These are phyloP conservation scores for Chalcis sispes DNA, from an alignment of 2,888 invertebrate genomes.

Conservation along the genomic window DNA sequence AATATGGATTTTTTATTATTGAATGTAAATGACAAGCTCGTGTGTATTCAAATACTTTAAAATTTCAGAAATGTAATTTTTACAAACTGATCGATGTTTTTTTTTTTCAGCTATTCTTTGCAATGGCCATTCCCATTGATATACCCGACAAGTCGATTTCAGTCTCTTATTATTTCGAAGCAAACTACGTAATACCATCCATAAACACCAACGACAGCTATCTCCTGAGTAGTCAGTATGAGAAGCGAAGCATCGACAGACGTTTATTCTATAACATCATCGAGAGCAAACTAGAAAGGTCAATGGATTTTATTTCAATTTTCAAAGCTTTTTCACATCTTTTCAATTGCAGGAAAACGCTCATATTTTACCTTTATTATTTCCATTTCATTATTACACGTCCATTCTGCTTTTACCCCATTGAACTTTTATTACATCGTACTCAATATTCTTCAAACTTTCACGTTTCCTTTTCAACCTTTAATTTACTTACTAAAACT, in stretches of 20 bases:
- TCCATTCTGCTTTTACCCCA: too few relatives aligned
- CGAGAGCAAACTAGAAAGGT: slow-evolving; percentile 79
- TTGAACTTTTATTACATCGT: too few relatives aligned
- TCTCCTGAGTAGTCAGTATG: slow-evolving; percentile 60
- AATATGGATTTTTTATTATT: slow-evolving; percentile 28
- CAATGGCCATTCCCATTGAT: slow-evolving; percentile 84
- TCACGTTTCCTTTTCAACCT: too few relatives aligned
- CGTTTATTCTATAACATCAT: slow-evolving; percentile 78
- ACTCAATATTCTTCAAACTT: too few relatives aligned
- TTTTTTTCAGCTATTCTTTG: slow-evolving; percentile 80
- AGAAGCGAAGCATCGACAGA: slow-evolving; percentile 78
- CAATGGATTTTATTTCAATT: slow-evolving; percentile 65
- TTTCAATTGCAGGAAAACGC: too few relatives aligned
- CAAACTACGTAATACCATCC: slow-evolving; percentile 82
- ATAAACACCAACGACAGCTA: slow-evolving; percentile 73
- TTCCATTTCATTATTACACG: too few relatives aligned
- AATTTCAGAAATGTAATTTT: neutral
- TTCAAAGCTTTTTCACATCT: slow-evolving; percentile 9
- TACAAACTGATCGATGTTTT: neutral
- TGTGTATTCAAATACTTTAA: neutral
- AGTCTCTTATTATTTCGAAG: slow-evolving; percentile 85
- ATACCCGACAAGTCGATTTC: slow-evolving; percentile 83
- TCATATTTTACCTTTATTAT: too few relatives aligned
- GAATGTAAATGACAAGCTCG: neutral
- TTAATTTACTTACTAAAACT: too few relatives aligned